Conservation (phyloP, 2,888 invertebrate species). For the Abrostola triplasia region DNA sequence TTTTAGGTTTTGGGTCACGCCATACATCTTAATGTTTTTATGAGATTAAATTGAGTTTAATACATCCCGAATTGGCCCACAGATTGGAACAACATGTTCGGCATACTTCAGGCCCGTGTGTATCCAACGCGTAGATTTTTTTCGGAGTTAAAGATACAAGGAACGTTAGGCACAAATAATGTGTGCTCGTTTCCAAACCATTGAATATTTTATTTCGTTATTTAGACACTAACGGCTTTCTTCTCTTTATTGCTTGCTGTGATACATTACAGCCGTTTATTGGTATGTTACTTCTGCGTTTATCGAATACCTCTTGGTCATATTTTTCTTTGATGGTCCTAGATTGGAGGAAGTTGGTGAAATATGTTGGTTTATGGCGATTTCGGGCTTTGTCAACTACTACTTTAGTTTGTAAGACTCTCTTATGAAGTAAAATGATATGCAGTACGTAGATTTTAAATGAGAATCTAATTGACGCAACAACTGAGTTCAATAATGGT, state of each 20-base stretch:
- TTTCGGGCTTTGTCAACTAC: too few species aligned
- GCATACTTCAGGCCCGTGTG: conserved; percentile 8
- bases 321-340: conserved; percentile 46
- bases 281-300: conserved; percentile 39
- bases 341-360: conserved; percentile 35
- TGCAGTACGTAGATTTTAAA: too few species aligned
- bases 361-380: conserved; percentile 26
- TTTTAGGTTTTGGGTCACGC: too few species aligned
- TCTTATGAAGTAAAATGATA: too few species aligned
- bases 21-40: too few species aligned
- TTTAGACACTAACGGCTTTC: conserved; percentile 55
- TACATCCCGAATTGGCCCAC: background rate
- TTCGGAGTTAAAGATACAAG: conserved; percentile 61
- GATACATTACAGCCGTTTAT: conserved; percentile 49
- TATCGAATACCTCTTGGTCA: conserved; percentile 43
- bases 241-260: conserved; percentile 44
- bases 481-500: too few species aligned
- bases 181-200: conserved; percentile 60
- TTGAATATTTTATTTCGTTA: conserved; percentile 69
- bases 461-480: too few species aligned
- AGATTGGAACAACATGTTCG: background rate
- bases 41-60: too few species aligned
- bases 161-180: conserved; percentile 58
- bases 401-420: too few species aligned
- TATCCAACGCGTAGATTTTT: conserved; percentile 42